Base-by-base conservation (phyloP, 30 jellyfish, hydroid and myxozoan species). In the Nemopilema nomurai region DNA sequence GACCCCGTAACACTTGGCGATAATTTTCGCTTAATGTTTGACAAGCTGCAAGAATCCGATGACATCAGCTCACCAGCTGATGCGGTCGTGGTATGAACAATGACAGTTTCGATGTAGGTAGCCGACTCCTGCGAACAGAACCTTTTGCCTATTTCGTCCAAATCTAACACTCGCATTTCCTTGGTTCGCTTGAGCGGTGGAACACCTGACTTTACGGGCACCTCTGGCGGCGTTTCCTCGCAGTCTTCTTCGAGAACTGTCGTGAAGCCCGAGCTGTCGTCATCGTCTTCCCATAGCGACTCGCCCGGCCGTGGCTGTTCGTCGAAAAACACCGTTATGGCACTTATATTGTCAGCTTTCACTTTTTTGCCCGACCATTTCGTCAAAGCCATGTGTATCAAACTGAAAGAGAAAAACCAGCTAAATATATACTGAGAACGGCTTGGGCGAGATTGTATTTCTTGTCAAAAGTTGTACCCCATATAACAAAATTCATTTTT, bases 261-360 rank as follows among this genome's bases (percentile, higher is more conserved):
- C 31, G 92, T 76, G 33, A 73, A 73, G 20, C 83, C 83, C 49
- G 83, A 73, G 70, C 88, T 63, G 17, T 30, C 22, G 23, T 31
- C 85, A 65, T 70, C 86, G 4, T 21, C 62, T 25, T 67, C 82
- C 62, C 81, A 31, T 49, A 25, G 26, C 9, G 26, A 19, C 25
- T 80, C 90, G 76, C 66, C 70, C 3, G 67, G 71, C 18, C 79
- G 24, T 25, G 88, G 88, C 49, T 77, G 90, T 20, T 92, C 86
- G 49, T 92, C 96, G 76, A 94, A 85, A 57, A 68, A 84, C 18
- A 88, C 93, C 9, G 90, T 97, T 0, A 94, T 74, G 0, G 97
- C 96, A 22, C 97, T 89, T 0, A 94, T 86, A 76, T 94, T 94
- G 89, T 94, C 99, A 18, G 97, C 96, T 28, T 95, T 91, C n/a